Percentiles rank a stretch among this genome's conserved stretches.
Evolutionary conservation across 2,113 vertebrate species (phyloP).

Genomic region (Centrocercus urophasianus): DNA sequence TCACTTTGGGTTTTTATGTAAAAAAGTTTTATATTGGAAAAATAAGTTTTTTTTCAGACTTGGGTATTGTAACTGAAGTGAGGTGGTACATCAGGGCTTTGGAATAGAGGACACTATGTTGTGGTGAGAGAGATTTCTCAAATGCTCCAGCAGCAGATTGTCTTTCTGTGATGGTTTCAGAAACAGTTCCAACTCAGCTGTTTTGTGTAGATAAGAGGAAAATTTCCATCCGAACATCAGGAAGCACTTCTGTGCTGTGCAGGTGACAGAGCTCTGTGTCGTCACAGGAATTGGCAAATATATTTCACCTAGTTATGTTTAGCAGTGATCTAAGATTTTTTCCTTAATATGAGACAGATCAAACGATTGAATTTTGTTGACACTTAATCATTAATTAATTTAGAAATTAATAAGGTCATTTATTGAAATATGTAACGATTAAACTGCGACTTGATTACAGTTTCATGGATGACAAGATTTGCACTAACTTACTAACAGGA

Average conservation of each 20-base stretch:
- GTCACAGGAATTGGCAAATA: not conserved
- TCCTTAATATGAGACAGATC: not conserved
- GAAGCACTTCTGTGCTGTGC: not conserved
- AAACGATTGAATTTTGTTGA: not conserved
- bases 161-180: not conserved
- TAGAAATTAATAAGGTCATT: not conserved
- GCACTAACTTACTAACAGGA: not conserved
- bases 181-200: fast-evolving
- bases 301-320: not conserved
- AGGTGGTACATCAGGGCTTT: not conserved
- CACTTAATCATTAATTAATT: not conserved
- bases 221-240: not conserved
- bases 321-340: not conserved
- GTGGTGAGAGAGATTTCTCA: not conserved
- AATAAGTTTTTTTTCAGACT: not conserved
- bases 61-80: not conserved
- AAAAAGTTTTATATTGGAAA: not conserved
- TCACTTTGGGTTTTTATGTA: not conserved
- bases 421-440: not conserved
- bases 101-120: not conserved
- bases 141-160: fast-evolving
- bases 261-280: not conserved
- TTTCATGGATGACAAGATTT: not conserved
- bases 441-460: not conserved
- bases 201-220: not conserved